Evolutionary conservation across 2,888 invertebrate species (phyloP), one percentile per base, ranked within the genome.

Genomic region (Leucophora obtusa): DNA sequence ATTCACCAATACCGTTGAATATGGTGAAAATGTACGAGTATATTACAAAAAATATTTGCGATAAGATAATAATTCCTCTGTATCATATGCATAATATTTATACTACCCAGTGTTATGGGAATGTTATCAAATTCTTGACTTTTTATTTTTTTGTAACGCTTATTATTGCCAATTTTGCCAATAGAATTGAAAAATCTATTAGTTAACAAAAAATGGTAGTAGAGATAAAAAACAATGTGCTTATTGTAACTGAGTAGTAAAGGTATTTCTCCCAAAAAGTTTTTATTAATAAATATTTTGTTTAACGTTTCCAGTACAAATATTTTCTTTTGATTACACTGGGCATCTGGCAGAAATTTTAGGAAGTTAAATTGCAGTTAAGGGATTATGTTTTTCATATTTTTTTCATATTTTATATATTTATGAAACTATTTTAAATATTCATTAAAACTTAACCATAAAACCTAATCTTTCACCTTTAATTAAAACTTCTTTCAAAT

Each of bases 51-150:
- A 74, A 54, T 58, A 79, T 72, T 83, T 66, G 69, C 53, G 83
- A 83, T 83, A 83, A 83, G 83, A 83, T 83, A 79, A 70, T 56
- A 72, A 72, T 50, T 33, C 5, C 8, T 28, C 9, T 24, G 53
- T 53, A 14, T 51, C 15, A 38, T 53, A 66, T 66, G 35, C 65
- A 65, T 68, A 60, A 75, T 56, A 28, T 14, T 53, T 43, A 38
- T n/a, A n/a, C n/a, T 50, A 28, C 35, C 63, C 35, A 38, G 76
- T 65, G 58, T 33, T 14, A 7, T 47, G n/a, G 63, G 9, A 59
- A 73, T 70, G 47, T 65, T 74, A 74, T 74, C 73, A 74, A 58
- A 74, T 28, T 54, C 35, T 60, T 47, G 0, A 47, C 43, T n/a
- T 47, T 47, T 47, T n/a, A 47, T 47, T 47, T 10, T 14, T 47